Percentiles rank a stretch among this genome's conserved stretches.
Conservation (phyloP, 1,140 invertebrate species). For the Plodia interpunctella region DNA sequence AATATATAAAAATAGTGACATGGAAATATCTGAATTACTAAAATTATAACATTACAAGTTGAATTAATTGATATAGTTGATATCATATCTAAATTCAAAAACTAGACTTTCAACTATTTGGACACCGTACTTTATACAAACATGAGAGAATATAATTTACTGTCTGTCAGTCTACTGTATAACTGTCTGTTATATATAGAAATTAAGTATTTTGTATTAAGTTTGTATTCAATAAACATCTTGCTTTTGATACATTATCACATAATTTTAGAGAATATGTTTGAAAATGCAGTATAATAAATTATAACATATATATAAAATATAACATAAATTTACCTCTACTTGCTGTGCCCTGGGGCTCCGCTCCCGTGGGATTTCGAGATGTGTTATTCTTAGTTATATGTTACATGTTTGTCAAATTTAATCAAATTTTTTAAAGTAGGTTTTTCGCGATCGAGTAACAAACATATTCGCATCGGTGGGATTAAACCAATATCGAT, state of each 20-base stretch:
- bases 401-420: no score
- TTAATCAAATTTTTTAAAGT: no score
- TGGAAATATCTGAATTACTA: background rate
- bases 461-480: no score
- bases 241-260: background rate
- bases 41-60: background rate
- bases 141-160: background rate
- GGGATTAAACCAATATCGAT: no score
- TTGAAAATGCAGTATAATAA: background rate
- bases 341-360: no score
- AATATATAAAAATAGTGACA: slow-evolving; percentile 6
- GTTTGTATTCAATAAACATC: background rate
- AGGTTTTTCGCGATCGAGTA: no score
- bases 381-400: no score
- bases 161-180: no score
- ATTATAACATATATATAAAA: background rate
- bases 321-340: background rate
- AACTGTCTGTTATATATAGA: no score
- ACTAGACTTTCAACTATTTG: background rate
- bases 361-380: no score
- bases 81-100: background rate
- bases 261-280: background rate
- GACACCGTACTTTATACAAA: background rate
- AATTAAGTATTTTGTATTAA: no score
- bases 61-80: no score